These are phyloP conservation scores for Vannuccia rotundouncinata DNA, from an alignment of 2,888 invertebrate species.

Conservation along the genomic window DNA sequence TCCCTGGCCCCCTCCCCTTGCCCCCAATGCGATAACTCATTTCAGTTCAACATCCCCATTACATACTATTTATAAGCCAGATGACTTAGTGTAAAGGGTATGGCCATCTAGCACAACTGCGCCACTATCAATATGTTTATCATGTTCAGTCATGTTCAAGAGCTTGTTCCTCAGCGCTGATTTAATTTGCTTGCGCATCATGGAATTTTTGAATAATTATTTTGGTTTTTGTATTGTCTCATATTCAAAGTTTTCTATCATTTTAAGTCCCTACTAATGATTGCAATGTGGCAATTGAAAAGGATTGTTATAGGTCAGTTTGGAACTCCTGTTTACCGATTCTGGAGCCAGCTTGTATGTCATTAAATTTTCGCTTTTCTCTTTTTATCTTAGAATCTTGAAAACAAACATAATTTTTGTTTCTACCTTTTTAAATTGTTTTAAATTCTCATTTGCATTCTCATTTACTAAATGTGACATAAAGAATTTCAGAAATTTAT, in stretches of 20 bases:
- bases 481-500: background rate
- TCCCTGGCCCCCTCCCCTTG: too few relatives aligned
- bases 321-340: background rate
- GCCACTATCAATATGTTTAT: background rate
- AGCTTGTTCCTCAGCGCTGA: constrained; percentile 22
- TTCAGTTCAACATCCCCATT: too few relatives aligned
- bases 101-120: background rate
- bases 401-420: background rate
- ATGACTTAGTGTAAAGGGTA: too few relatives aligned
- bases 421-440: background rate
- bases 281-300: background rate
- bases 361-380: background rate
- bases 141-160: constrained; percentile 17
- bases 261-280: background rate
- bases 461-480: background rate
- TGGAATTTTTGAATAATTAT: constrained; percentile 7
- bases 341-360: background rate
- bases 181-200: constrained; percentile 25
- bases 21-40: too few relatives aligned
- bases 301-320: background rate
- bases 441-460: background rate
- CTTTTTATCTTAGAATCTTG: background rate
- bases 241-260: constrained; percentile 15
- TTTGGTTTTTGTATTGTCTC: background rate
- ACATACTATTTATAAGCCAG: too few relatives aligned